phyloP scores from a whole-genome alignment of 30 jellyfish, hydroid and myxozoan genomes.

The Sanderia malayensis region DNA sequence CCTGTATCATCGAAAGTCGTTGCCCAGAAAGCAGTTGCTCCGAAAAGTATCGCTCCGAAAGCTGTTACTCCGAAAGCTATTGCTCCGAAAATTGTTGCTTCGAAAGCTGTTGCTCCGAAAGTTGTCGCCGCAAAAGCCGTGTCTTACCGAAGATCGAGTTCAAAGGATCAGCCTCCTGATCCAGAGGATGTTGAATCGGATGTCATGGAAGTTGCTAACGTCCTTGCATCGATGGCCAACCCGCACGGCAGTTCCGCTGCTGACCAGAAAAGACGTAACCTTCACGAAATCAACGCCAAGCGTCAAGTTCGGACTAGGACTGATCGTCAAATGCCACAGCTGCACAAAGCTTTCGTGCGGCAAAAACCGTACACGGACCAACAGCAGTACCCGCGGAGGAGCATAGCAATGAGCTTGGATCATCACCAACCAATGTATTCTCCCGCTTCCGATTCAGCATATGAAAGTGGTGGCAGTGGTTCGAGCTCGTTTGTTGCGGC shows the following conservation, averaged over 20 bases:
- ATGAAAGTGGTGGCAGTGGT: conserved; percentile 9
- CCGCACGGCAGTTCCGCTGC: conserved; percentile 26
- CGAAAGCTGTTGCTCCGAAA: too few relatives aligned
- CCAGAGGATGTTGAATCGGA: conserved; percentile 9
- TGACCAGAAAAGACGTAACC: conserved; percentile 21
- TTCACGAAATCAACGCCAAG: neutral
- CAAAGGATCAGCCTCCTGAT: conserved; percentile 8
- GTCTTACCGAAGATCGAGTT: neutral
- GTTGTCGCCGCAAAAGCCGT: too few relatives aligned
- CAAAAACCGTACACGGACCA: too few relatives aligned
- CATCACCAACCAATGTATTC: too few relatives aligned
- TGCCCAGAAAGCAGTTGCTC: too few relatives aligned
- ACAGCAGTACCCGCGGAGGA: too few relatives aligned
- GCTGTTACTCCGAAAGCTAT: too few relatives aligned
- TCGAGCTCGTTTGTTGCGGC: neutral
- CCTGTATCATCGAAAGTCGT: too few relatives aligned
- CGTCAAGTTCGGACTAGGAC: neutral
- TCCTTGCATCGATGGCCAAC: conserved; percentile 51
- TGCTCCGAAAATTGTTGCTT: too few relatives aligned
- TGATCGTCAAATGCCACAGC: neutral
- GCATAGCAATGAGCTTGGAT: too few relatives aligned
- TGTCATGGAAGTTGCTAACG: conserved; percentile 54
- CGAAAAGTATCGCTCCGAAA: too few relatives aligned
- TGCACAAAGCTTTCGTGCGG: neutral
- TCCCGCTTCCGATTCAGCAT: conserved; percentile 15